Percentiles rank a stretch among this genome's conserved stretches.
Conservation (phyloP, 2,797 vertebrate species). For the Babyrousa celebensis region DNA sequence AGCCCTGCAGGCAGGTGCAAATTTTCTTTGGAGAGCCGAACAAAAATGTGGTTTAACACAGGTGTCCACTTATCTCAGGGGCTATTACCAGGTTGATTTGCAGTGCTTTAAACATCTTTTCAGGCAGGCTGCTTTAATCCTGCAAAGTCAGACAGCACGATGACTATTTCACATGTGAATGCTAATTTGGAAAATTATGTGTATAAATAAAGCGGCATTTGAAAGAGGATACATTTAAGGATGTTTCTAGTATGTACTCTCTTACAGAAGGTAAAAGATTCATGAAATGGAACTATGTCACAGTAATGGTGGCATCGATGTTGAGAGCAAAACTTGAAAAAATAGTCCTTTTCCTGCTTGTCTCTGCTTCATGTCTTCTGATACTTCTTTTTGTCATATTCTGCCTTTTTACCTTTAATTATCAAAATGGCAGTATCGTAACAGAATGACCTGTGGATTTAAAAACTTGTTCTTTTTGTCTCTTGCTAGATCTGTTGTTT, state of each 20-base stretch:
- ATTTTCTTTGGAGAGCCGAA: background rate
- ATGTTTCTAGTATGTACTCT: background rate
- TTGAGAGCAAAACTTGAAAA: background rate
- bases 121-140: background rate
- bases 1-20: slow-evolving; percentile 57
- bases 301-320: background rate
- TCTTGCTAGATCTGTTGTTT: background rate
- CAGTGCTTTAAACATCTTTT: slow-evolving; percentile 52
- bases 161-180: slow-evolving; percentile 16
- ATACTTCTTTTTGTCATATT: background rate
- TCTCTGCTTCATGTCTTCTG: background rate
- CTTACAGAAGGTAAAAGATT: slow-evolving; percentile 28
- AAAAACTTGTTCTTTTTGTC: background rate
- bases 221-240: background rate
- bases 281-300: background rate
- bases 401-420: background rate
- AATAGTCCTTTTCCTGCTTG: background rate
- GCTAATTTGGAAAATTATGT: slow-evolving; percentile 68
- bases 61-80: slow-evolving; percentile 67
- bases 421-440: background rate
- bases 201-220: slow-evolving; percentile 26
- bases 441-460: background rate
- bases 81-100: background rate
- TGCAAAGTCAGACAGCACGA: slow-evolving; percentile 7
- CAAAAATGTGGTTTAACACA: slow-evolving; percentile 45